Conservation (phyloP, 2,113 vertebrate species). For the Oryzias celebensis region DNA sequence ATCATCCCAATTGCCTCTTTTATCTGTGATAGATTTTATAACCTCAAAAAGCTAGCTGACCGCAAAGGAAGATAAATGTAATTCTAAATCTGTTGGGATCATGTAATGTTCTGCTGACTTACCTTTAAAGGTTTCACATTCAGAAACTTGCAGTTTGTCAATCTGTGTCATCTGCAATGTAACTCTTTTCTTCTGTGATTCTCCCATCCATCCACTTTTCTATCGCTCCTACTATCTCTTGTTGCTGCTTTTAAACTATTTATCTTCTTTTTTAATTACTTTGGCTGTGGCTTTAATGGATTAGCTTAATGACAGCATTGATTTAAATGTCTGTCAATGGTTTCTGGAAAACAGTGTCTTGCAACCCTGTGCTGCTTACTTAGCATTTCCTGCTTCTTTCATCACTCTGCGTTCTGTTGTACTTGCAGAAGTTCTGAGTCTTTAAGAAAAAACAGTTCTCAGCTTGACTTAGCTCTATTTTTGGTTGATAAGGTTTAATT, state of each 20-base stretch:
- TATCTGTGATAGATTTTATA: slow-evolving; percentile 41
- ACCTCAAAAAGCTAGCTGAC: slow-evolving; percentile 24
- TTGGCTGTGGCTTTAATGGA: background rate
- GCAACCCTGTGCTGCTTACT: slow-evolving; percentile 5
- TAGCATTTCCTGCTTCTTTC: slow-evolving; percentile 25
- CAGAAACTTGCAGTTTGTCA: slow-evolving; percentile 1
- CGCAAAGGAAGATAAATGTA: slow-evolving; percentile 12
- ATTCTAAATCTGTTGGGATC: slow-evolving; percentile 36
- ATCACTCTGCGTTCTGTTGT: slow-evolving; percentile 1
- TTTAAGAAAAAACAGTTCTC: slow-evolving; percentile 4
- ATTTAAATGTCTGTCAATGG: slow-evolving; percentile 2
- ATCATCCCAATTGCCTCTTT: slow-evolving; percentile 48
- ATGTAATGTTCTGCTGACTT: slow-evolving; percentile 26
- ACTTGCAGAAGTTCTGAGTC: background rate
- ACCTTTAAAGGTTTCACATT: slow-evolving; percentile 27
- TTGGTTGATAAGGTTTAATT: background rate
- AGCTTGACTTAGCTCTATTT: background rate
- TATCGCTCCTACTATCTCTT: background rate
- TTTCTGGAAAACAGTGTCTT: background rate
- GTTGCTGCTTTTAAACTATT: background rate
- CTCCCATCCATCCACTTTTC: background rate
- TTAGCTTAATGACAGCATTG: slow-evolving; percentile 3
- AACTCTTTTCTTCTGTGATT: slow-evolving; percentile 1
- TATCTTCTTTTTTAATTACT: background rate
- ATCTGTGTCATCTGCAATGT: slow-evolving; percentile 2